Conservation (phyloP, 2,797 vertebrate species). For the Ceryle rudis region DNA sequence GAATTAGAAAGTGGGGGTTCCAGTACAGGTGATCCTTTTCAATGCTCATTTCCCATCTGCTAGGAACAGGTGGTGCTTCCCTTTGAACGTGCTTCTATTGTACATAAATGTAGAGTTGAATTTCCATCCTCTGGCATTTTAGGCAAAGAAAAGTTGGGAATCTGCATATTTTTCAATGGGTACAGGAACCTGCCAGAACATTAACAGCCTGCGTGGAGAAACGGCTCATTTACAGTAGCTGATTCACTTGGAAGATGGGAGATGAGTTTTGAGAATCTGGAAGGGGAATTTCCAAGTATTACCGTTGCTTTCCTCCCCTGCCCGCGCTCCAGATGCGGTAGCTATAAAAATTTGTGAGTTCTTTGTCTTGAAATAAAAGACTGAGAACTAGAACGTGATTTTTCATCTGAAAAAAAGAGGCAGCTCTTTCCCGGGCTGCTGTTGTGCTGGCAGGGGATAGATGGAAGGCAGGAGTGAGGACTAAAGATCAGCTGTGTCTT, state of each 20-base stretch:
- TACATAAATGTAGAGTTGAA: slow-evolving; percentile 1
- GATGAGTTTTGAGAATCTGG: neutral
- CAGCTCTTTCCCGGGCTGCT: neutral
- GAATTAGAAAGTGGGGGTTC: slow-evolving; percentile 25
- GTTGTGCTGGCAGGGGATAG: neutral
- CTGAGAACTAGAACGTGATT: neutral
- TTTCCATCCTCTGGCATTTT: slow-evolving; percentile 46
- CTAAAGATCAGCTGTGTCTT: neutral
- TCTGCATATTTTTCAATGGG: slow-evolving; percentile 18
- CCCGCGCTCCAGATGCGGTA: neutral
- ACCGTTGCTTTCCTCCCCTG: neutral
- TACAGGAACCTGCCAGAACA: neutral
- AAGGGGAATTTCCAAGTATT: neutral
- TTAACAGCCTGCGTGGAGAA: neutral
- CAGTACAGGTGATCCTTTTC: slow-evolving; percentile 51
- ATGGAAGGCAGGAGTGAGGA: neutral
- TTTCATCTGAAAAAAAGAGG: neutral
- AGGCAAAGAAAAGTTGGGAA: slow-evolving; percentile 38
- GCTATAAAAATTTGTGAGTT: neutral
- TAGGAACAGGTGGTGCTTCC: slow-evolving; percentile 63
- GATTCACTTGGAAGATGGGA: neutral
- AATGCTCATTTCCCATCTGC: slow-evolving; percentile 67
- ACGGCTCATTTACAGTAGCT: neutral
- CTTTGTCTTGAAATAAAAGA: neutral
- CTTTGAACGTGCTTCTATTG: slow-evolving; percentile 45